Percentiles rank a stretch among this genome's conserved stretches.
Evolutionary conservation across 2,113 vertebrate genomes (phyloP).

Genomic region (Ahaetulla prasina): DNA sequence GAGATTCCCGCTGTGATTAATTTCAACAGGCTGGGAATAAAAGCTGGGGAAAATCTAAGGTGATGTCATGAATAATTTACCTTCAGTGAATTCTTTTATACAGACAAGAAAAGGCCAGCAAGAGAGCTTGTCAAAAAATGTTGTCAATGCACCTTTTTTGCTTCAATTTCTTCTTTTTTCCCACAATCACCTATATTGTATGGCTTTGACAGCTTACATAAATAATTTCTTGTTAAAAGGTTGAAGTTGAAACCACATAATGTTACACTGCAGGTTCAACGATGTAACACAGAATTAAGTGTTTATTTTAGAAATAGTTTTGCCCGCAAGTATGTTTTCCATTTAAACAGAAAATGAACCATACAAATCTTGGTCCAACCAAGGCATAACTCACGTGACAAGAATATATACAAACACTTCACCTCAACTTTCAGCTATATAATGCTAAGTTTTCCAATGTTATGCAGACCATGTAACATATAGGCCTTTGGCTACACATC

Average conservation of each 20-base stretch:
- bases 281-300: constrained; percentile 21
- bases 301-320: constrained; percentile 47
- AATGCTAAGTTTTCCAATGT: constrained; percentile 6
- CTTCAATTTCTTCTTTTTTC: constrained; percentile 8
- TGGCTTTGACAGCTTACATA: constrained; percentile 40
- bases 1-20: constrained; percentile 23
- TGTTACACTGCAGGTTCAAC: constrained; percentile 29
- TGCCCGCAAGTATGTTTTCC: constrained; percentile 16
- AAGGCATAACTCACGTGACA: constrained; percentile 13
- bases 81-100: constrained; percentile 16
- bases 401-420: constrained; percentile 38
- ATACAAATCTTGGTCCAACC: constrained; percentile 40
- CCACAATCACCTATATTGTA: constrained; percentile 29
- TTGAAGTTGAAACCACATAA: constrained; percentile 50
- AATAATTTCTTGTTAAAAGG: constrained; percentile 51
- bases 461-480: not conserved
- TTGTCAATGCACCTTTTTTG: constrained; percentile 9
- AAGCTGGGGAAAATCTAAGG: constrained; percentile 23
- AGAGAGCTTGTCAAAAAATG: constrained; percentile 24
- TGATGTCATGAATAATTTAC: constrained; percentile 61
- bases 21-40: constrained; percentile 43
- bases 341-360: not conserved
- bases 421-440: constrained; percentile 13
- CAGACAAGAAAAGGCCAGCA: constrained; percentile 34
- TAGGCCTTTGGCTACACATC: not conserved